Percentiles rank a stretch among this genome's conserved stretches.
phyloP scores from a whole-genome alignment of 1,140 invertebrate species.

The Drosophila azteca region DNA sequence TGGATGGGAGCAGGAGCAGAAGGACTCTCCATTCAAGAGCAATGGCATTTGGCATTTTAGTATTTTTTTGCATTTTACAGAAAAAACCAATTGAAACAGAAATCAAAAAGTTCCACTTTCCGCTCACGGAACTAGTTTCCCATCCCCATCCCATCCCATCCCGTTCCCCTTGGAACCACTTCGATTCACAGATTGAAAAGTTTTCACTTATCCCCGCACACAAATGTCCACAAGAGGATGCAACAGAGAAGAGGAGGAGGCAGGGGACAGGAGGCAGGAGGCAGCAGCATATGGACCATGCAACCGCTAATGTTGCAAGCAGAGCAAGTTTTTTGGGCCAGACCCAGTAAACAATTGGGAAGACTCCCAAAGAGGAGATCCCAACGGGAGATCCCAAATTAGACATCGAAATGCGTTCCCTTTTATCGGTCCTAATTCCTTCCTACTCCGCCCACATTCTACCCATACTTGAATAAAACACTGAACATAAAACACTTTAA shows the following conservation, averaged over 20 bases:
- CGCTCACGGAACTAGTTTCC: too few species aligned
- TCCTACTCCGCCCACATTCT: too few species aligned
- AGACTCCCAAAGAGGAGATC: not conserved
- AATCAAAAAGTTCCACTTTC: constrained; percentile 32
- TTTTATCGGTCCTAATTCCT: too few species aligned
- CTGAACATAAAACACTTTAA: too few species aligned
- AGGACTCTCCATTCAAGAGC: constrained; percentile 59
- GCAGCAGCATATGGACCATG: constrained; percentile 27
- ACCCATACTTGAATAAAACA: too few species aligned
- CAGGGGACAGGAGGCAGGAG: not conserved
- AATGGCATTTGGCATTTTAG: constrained; percentile 51
- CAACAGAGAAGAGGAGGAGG: not conserved
- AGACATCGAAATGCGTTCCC: not conserved
- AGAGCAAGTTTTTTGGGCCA: constrained; percentile 18
- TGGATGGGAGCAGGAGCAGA: not conserved
- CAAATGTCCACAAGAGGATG: constrained; percentile 3
- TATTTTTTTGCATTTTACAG: constrained; percentile 36
- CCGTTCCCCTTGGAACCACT: not conserved
- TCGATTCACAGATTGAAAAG: constrained; percentile 24
- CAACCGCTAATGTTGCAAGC: constrained; percentile 60
- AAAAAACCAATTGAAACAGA: constrained; percentile 17
- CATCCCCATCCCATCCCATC: too few species aligned
- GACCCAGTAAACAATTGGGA: not conserved
- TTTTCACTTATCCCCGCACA: constrained; percentile 4
- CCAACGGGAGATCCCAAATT: too few species aligned